Base-by-base conservation (phyloP, 2,888 invertebrate species). In the Melolontha melolontha region DNA sequence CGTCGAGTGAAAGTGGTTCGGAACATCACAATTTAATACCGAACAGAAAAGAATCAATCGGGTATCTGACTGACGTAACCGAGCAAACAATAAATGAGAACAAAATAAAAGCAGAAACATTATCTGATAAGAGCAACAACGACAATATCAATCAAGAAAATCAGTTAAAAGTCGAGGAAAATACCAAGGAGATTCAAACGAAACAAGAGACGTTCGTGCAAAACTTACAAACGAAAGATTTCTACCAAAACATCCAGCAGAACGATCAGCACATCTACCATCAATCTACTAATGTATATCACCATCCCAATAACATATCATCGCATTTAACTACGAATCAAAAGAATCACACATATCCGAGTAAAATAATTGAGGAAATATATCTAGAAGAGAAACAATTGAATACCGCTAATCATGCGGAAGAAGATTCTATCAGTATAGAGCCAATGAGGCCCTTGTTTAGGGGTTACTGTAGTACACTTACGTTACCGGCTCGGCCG, bases 371-470 rank as follows among this genome's bases (percentile, higher is more conserved):
- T n/a, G 51, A 68, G 49, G 68, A 63, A 12, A 49, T 63, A 17
- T 68, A 64, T 52, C 51, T 44, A 27, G 71, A 68, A 57, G 73
- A 73, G 68, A 76, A 71, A 66, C 70, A 47, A 34, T 55, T 68
- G 66, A 75, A 71, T 62, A 63, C 44, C 14, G 44, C 39, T 47
- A 68, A 40, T 27, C 62, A 54, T 7, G 17, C 10, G 34, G 91
- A 91, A 75, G 91, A 92, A 55, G 91, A 91, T 1, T 86, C 90
- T 78, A 90, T 91, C 85, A 91, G 91, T 75, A 92, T 95, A 11
- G 89, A 96, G 82, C 97, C 97, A 0, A 97, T 97, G 97, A 90
- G 95, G 73, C 97, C 97, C 0, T 85, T 97, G 59, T 84, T 94
- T 16, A 87, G 93, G 66, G 83, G 82, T 1, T 94, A 94, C 77